phyloP scores from a whole-genome alignment of 2,888 invertebrate genomes.

The Drosophila bunnanda region DNA sequence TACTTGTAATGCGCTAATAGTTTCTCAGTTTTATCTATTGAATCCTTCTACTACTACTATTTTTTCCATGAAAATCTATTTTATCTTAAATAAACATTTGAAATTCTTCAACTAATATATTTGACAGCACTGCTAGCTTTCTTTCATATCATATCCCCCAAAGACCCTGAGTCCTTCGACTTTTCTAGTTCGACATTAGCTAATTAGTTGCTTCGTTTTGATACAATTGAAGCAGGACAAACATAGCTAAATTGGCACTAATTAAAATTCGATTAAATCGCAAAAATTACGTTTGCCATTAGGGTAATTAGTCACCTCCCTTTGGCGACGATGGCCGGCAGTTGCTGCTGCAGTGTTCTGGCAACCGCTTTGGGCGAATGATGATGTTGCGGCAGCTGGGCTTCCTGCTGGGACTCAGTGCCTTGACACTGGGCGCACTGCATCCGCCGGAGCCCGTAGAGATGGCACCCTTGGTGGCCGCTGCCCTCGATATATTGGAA shows the following conservation, averaged over 20 bases:
- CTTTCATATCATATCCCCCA: too few relatives aligned
- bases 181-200: conserved; percentile 10
- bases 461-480: conserved; percentile 36
- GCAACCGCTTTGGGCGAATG: neutral
- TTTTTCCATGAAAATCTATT: too few relatives aligned
- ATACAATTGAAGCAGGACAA: neutral
- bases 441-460: neutral
- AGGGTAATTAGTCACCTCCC: conserved; percentile 3
- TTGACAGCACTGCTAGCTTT: neutral
- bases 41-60: too few relatives aligned
- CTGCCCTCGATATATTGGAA: conserved; percentile 58
- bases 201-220: conserved; percentile 5
- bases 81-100: too few relatives aligned
- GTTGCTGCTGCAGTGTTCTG: conserved; percentile 7
- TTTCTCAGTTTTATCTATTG: too few relatives aligned
- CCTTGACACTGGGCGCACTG: conserved; percentile 4
- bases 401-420: neutral
- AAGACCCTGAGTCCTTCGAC: neutral
- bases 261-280: conserved; percentile 7
- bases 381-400: conserved; percentile 10
- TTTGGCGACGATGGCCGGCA: neutral
- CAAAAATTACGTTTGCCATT: conserved; percentile 11
- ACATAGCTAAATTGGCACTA: neutral
- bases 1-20: too few relatives aligned
- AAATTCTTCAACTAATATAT: neutral